A percentile compares a stretch with the other conserved stretches of the same genome.
phyloP scores from a whole-genome alignment of 2,888 invertebrate species.

The Dexiosoma caninum region DNA sequence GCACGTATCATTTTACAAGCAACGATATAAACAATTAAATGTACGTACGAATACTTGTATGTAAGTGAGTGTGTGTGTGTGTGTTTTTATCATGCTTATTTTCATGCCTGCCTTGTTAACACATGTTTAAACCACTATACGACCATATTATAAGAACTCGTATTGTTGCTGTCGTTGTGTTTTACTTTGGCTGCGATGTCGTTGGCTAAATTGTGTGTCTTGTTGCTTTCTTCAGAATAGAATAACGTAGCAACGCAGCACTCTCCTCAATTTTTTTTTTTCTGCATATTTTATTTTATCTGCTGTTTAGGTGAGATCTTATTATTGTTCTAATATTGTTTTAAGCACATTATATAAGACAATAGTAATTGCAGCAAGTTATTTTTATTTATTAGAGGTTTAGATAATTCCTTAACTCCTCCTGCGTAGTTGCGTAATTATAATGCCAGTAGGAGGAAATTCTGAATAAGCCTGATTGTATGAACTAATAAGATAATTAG shows the following conservation, averaged over 20 bases:
- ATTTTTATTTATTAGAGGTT: constrained; percentile 22
- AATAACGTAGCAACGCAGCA: constrained; percentile 1
- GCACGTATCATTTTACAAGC: background rate
- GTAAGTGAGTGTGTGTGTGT: background rate
- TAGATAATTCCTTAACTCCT: background rate
- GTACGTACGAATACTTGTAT: no score
- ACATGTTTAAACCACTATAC: constrained; percentile 56
- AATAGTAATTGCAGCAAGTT: constrained; percentile 49
- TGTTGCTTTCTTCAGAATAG: background rate
- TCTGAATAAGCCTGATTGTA: no score
- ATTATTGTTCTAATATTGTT: constrained; percentile 32
- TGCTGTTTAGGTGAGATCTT: constrained; percentile 40
- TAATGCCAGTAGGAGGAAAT: no score
- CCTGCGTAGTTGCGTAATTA: no score
- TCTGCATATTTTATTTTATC: constrained; percentile 7
- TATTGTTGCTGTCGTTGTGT: constrained; percentile 12
- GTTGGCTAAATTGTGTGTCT: background rate
- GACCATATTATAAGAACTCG: constrained; percentile 14
- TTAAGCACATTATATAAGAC: constrained; percentile 39
- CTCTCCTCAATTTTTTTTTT: constrained; percentile 10
- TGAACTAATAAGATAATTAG: no score
- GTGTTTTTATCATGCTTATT: constrained; percentile 46
- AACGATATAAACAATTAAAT: constrained; percentile 26
- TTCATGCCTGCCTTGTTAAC: constrained; percentile 59
- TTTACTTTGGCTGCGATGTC: background rate